Conservation (phyloP, 1,140 invertebrate genomes). For the Drosophila carrolli region DNA sequence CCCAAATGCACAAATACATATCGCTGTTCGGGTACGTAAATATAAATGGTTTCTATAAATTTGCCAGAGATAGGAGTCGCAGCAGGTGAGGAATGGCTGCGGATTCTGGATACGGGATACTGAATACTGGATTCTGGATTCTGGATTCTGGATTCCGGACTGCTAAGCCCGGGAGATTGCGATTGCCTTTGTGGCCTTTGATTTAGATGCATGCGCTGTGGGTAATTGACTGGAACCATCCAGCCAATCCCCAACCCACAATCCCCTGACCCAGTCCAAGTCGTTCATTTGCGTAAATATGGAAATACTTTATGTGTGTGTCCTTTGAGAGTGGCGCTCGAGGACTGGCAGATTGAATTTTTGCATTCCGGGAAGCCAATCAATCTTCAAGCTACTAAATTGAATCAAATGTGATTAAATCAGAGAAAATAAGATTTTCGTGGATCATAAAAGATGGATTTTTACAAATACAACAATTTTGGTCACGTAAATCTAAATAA, state of each 20-base stretch:
- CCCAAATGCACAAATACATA: slow-evolving; percentile 24
- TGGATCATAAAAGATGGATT: not conserved
- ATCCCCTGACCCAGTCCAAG: slow-evolving; percentile 35
- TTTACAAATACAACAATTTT: not conserved
- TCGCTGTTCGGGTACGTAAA: slow-evolving; percentile 29
- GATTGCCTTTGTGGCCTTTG: slow-evolving; percentile 53
- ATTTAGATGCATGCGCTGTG: slow-evolving; percentile 47
- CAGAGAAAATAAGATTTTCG: slow-evolving; percentile 10
- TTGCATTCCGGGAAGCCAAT: slow-evolving; percentile 33
- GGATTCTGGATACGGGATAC: not conserved
- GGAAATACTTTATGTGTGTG: slow-evolving; percentile 36
- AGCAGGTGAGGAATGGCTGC: slow-evolving; percentile 45
- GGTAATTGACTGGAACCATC: slow-evolving; percentile 65
- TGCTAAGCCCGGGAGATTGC: slow-evolving; percentile 42
- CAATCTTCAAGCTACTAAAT: slow-evolving; percentile 35
- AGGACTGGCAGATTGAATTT: slow-evolving; percentile 35
- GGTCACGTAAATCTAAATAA: too few species aligned
- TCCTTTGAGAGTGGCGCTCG: slow-evolving; percentile 28
- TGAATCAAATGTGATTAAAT: slow-evolving; percentile 43
- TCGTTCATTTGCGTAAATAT: slow-evolving; percentile 50
- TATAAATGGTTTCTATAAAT: slow-evolving; percentile 68
- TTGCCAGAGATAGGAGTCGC: slow-evolving; percentile 39
- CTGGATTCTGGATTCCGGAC: slow-evolving; percentile 16
- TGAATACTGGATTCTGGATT: slow-evolving; percentile 13
- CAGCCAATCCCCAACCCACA: slow-evolving; percentile 13